Evolutionary conservation across 2,888 invertebrate genomes (phyloP).

Genomic region (Tetragonula carbonaria): DNA sequence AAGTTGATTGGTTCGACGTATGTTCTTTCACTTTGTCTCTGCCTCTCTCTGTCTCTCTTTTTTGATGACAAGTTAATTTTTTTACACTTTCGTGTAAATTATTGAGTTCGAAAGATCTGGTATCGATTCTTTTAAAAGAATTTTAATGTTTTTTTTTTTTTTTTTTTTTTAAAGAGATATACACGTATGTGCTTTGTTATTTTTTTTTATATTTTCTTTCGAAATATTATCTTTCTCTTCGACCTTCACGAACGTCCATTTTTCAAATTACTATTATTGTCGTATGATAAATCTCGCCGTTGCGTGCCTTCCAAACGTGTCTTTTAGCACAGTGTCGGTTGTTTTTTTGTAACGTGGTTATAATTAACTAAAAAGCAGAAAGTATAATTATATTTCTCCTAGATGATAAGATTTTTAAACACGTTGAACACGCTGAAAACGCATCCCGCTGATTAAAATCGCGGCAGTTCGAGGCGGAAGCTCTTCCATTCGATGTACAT

Average conservation of each 20-base stretch:
- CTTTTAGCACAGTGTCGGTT: conserved; percentile 4
- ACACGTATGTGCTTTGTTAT: neutral
- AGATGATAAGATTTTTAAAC: conserved; percentile 11
- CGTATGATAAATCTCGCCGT: neutral
- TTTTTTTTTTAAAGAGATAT: neutral
- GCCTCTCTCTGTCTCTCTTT: neutral
- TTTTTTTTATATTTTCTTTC: neutral
- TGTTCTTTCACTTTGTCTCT: neutral
- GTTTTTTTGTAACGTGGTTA: conserved; percentile 16
- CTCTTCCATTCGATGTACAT: conserved; percentile 4
- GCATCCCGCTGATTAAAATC: conserved; percentile 10
- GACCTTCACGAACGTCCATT: neutral
- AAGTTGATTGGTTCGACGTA: neutral
- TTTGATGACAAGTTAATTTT: neutral
- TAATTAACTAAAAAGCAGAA: conserved; percentile 4
- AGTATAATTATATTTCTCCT: neutral
- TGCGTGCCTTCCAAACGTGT: conserved; percentile 36
- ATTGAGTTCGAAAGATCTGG: neutral
- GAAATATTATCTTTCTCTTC: neutral
- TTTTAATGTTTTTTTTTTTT: no score
- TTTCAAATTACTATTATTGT: conserved; percentile 13
- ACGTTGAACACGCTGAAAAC: neutral
- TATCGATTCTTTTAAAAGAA: no score
- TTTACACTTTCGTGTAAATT: neutral
- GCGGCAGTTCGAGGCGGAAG: neutral